Evolutionary conservation across 2,888 invertebrate species (phyloP).

Genomic region (Drosophila borborema): DNA sequence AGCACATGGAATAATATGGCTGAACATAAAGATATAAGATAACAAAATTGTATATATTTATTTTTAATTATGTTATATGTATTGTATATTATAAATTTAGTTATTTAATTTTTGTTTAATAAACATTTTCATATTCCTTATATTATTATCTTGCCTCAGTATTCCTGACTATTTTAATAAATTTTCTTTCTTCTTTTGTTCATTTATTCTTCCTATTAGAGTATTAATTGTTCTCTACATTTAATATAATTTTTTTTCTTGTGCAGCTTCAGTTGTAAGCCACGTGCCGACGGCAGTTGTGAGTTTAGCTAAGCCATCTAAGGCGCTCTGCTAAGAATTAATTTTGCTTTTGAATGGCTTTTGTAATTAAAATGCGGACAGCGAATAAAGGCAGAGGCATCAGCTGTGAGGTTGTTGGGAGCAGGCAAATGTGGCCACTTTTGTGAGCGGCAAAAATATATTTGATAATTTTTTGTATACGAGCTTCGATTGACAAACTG

Average conservation of each 20-base stretch:
- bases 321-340: constrained; percentile 47
- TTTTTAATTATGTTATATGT: neutral
- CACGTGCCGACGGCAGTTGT: constrained; percentile 68
- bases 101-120: too few species aligned
- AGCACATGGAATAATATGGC: neutral
- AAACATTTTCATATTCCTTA: too few species aligned
- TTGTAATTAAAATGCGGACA: constrained; percentile 71
- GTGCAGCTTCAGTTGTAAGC: constrained; percentile 36
- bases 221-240: constrained; percentile 20
- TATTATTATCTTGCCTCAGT: too few species aligned
- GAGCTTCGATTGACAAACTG: constrained; percentile 53
- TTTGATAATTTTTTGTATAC: constrained; percentile 23
- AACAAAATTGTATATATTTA: neutral
- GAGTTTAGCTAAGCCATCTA: constrained; percentile 43
- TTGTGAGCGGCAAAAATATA: neutral
- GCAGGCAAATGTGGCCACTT: neutral
- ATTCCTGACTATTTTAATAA: neutral
- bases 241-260: neutral
- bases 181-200: neutral
- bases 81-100: too few species aligned
- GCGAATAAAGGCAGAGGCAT: constrained; percentile 9
- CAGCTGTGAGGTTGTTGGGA: neutral
- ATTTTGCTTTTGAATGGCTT: constrained; percentile 69
- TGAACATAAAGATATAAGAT: neutral
- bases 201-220: constrained; percentile 1